Conservation (phyloP, 2,797 vertebrate species). For the Typhlichthys eigenmanni region DNA sequence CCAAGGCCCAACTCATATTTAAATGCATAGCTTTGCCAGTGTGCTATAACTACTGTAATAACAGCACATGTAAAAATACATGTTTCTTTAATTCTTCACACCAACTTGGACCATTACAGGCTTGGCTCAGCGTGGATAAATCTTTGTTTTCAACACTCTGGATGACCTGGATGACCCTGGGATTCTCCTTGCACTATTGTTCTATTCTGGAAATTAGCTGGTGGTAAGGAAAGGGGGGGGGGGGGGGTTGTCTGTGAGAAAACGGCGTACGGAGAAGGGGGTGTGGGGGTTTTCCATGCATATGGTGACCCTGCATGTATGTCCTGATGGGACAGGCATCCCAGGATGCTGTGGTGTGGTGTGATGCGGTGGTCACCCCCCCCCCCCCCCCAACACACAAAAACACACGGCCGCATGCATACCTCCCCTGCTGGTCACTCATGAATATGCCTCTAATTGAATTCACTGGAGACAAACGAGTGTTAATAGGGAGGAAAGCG, state of each 20-base stretch:
- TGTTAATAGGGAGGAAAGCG: constrained; percentile 79
- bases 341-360: constrained; percentile 47
- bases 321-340: constrained; percentile 34
- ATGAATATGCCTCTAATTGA: constrained; percentile 75
- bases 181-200: constrained; percentile 16
- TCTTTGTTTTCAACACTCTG: constrained; percentile 19
- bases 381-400: background rate
- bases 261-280: too few relatives aligned
- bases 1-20: too few relatives aligned
- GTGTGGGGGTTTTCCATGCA: constrained; percentile 17
- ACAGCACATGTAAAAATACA: too few relatives aligned
- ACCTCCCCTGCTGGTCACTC: constrained; percentile 63
- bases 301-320: constrained; percentile 29
- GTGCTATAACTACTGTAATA: too few relatives aligned
- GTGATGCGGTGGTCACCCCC: constrained; percentile 32
- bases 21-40: too few relatives aligned
- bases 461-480: constrained; percentile 73
- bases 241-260: background rate
- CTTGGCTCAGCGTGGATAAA: background rate
- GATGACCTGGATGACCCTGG: constrained; percentile 18
- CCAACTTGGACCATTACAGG: too few relatives aligned
- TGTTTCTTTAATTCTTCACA: too few relatives aligned
- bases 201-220: background rate
- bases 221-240: background rate
- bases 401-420: constrained; percentile 9